These are phyloP conservation scores for Aporophyla nigra DNA, from an alignment of 2,888 invertebrate genomes.

Conservation along the genomic window DNA sequence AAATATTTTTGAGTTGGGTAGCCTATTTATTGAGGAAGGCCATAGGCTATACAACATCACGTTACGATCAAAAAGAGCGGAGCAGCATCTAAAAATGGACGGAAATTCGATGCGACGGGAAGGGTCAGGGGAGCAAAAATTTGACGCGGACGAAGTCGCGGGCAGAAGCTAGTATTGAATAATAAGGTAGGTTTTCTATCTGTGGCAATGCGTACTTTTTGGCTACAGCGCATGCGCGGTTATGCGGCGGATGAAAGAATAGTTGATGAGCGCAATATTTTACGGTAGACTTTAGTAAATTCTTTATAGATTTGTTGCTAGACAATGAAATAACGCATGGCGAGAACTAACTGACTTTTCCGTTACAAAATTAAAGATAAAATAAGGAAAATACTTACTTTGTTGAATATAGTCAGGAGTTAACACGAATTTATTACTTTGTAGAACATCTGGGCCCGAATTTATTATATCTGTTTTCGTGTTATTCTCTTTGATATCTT, in stretches of 20 bases:
- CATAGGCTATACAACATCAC: too few species aligned
- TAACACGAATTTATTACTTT: slow-evolving; percentile 93
- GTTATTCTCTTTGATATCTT: slow-evolving; percentile 83
- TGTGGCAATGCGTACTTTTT: not conserved
- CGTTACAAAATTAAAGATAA: not conserved
- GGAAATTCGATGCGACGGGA: too few species aligned
- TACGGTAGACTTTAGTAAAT: not conserved
- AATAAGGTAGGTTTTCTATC: not conserved
- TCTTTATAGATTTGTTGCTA: not conserved
- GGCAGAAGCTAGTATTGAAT: too few species aligned
- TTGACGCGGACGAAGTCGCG: too few species aligned
- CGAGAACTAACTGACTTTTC: not conserved
- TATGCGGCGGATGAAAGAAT: not conserved
- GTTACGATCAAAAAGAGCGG: too few species aligned
- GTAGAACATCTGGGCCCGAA: slow-evolving; percentile 76
- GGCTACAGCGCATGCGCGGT: not conserved
- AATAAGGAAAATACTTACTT: slow-evolving; percentile 92
- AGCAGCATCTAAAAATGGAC: too few species aligned
- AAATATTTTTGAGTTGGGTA: too few species aligned
- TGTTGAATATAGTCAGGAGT: slow-evolving; percentile 98
- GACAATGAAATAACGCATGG: not conserved
- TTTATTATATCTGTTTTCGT: slow-evolving; percentile 86
- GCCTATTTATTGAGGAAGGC: too few species aligned
- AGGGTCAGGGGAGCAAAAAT: too few species aligned
- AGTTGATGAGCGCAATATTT: not conserved